These are phyloP conservation scores for Pseudomugil gertrudae DNA, from an alignment of 2,797 vertebrate species.

Conservation along the genomic window DNA sequence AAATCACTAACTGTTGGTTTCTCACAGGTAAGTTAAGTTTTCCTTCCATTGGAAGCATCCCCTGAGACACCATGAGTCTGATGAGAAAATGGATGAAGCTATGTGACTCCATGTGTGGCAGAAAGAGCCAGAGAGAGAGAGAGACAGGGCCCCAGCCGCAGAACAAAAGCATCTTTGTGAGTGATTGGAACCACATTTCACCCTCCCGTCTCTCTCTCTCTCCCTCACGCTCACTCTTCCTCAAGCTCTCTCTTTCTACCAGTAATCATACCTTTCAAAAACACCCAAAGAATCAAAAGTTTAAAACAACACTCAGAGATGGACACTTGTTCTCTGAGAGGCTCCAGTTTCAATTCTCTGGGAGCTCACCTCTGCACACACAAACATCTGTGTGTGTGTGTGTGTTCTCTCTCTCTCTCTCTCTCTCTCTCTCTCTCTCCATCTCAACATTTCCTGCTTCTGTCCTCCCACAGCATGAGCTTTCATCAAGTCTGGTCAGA, in stretches of 20 bases:
- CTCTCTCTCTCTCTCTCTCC: conserved; percentile 8
- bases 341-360: conserved; percentile 37
- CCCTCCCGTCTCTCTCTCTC: conserved; percentile 56
- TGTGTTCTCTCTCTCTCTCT: too few species aligned
- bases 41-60: conserved; percentile 5
- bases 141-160: conserved; percentile 57
- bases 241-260: conserved; percentile 25
- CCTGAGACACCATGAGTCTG: conserved; percentile 22
- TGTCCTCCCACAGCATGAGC: conserved; percentile 31
- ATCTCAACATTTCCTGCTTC: conserved; percentile 27
- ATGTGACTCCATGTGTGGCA: conserved; percentile 52
- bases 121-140: conserved; percentile 28
- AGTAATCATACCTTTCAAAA: conserved; percentile 56
- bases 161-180: conserved; percentile 89
- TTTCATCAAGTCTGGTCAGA: conserved; percentile 42
- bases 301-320: conserved; percentile 74
- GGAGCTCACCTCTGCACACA: conserved; percentile 30
- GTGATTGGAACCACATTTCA: conserved; percentile 87
- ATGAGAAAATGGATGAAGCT: conserved; percentile 54
- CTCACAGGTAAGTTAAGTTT: conserved; percentile 22
- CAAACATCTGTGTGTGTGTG: conserved; percentile 20
- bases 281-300: conserved; percentile 75
- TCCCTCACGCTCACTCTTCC: conserved; percentile 29
- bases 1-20: conserved; percentile 20
- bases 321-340: conserved; percentile 40